These are phyloP conservation scores for Mus musculus DNA, from an alignment of 2,113 vertebrate genomes.

Conservation along the genomic window DNA sequence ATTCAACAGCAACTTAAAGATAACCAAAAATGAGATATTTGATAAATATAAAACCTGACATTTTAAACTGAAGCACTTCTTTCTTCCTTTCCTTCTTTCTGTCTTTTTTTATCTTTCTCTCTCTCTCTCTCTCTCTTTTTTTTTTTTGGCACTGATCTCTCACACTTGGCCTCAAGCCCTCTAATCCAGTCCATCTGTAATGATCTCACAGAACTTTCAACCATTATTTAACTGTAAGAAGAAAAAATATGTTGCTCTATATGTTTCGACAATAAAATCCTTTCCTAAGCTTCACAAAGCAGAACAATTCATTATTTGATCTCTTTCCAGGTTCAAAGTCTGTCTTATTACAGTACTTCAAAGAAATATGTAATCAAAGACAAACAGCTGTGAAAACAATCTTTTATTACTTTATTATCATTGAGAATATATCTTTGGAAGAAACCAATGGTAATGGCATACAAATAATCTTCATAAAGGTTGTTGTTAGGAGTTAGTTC, in stretches of 20 bases:
- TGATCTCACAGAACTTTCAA: slow-evolving; percentile 93
- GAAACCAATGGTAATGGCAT: slow-evolving; percentile 89
- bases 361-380: slow-evolving; percentile 99
- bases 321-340: slow-evolving; percentile 99
- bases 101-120: neutral
- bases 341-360: slow-evolving; percentile 99
- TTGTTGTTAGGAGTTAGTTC: slow-evolving; percentile 83
- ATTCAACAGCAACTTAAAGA: slow-evolving; percentile 80
- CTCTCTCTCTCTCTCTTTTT: neutral
- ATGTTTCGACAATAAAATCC: slow-evolving; percentile 98
- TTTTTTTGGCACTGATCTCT: slow-evolving; percentile 82
- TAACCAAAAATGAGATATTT: slow-evolving; percentile 82
- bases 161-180: slow-evolving; percentile 88
- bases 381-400: slow-evolving; percentile 99
- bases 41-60: slow-evolving; percentile 83
- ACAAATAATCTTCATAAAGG: slow-evolving; percentile 86
- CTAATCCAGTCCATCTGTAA: slow-evolving; percentile 93
- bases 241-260: slow-evolving; percentile 93
- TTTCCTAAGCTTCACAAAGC: slow-evolving; percentile 97
- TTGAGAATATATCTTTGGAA: slow-evolving; percentile 95
- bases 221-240: slow-evolving; percentile 93
- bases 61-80: slow-evolving; percentile 73
- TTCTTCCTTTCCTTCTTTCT: slow-evolving; percentile 39
- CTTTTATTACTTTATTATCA: slow-evolving; percentile 99
- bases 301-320: slow-evolving; percentile 98